phyloP scores from a whole-genome alignment of 2,113 vertebrate species.

The Melospiza melodia region DNA sequence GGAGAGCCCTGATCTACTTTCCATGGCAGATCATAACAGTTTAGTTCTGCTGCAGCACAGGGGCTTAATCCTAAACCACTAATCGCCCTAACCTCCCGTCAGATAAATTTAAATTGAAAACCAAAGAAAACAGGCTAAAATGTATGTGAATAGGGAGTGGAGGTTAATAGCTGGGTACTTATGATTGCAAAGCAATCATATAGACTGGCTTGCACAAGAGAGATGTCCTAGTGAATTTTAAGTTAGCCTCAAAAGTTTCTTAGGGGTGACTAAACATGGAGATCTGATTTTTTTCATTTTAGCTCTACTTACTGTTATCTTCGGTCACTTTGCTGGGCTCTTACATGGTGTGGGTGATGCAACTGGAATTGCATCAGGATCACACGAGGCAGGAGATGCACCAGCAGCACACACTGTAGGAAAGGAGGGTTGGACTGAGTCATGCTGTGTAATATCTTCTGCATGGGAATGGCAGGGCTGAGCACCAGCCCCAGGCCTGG shows the following conservation, averaged over 20 bases:
- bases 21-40: background rate
- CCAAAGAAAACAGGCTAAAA: background rate
- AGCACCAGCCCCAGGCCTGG: background rate
- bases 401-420: background rate
- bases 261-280: background rate
- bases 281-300: background rate
- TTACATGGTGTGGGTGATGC: constrained; percentile 16
- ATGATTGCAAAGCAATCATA: background rate
- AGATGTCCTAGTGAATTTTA: background rate
- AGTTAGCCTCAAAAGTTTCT: background rate
- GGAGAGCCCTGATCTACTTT: background rate
- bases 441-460: background rate
- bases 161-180: fast-evolving
- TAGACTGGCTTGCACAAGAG: background rate
- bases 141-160: background rate
- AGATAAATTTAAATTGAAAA: background rate
- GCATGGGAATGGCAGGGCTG: background rate
- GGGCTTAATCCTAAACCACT: background rate
- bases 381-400: background rate
- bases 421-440: background rate
- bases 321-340: background rate
- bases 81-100: background rate
- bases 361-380: constrained; percentile 15
- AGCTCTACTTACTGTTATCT: background rate
- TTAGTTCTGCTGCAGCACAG: background rate